Evolutionary conservation across 1,140 invertebrate genomes (phyloP), one percentile per base, ranked within the genome.

Genomic region (Cardiocondyla obscurior): DNA sequence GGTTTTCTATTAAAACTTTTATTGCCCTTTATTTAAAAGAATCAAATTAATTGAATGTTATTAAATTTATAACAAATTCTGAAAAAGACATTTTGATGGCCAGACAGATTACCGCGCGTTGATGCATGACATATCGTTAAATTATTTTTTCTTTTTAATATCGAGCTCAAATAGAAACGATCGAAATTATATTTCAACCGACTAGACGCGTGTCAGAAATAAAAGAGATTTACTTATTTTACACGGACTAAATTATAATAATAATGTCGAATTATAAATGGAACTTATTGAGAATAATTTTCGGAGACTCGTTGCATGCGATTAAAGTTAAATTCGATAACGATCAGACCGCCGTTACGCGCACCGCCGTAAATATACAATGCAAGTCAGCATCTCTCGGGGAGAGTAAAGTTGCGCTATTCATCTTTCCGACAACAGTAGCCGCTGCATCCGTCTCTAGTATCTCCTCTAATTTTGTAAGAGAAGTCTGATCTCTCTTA

Each of bases 371-470:
- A 69, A 79, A 79, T 69, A 69, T 53, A 28, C 30, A 39, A 69
- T 79, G 62, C 74, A 69, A 79, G 74, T 79, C 74, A 77, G 74
- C 46, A 7, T 42, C 33, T 67, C 46, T 39, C 46, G 33, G 7
- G 33, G 25, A 39, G 33, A 42, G 33, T 12, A 69, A 28, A 64
- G 53, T 77, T 60, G 60, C 46, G 46, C 60, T 51, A 67, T 36
- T 69, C 62, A 79, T 79, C 62, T 79, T 36, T 67, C 19, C 22
- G 33, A 53, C 74, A 79, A 79, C 62, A 62, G 62, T 79, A 79
- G 74, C 62, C 14, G 60, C 46, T 16, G 33, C 44, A 77, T 65
- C 30, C 44, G 46, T 10, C 51, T 42, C 33, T 51, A 51, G 14
- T 30, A 30, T 28, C n/a, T n/a, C 39, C 33, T 62, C 58, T 62